phyloP scores from a whole-genome alignment of 2,888 invertebrate genomes.

The Allolobophora icterica region DNA sequence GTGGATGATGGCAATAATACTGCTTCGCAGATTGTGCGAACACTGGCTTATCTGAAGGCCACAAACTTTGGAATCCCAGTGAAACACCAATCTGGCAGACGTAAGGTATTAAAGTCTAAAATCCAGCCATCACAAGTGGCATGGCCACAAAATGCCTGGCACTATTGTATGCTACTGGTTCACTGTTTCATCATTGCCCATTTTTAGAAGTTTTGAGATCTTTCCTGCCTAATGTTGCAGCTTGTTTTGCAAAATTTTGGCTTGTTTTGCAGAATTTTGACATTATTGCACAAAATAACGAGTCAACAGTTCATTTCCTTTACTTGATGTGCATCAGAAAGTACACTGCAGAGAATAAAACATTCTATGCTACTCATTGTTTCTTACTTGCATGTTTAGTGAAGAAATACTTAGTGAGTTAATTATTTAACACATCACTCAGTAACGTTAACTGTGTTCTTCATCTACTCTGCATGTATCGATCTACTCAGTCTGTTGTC shows the following conservation, averaged over 20 bases:
- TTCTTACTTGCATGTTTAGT: not conserved
- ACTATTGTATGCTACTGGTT: not conserved
- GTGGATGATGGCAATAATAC: not conserved
- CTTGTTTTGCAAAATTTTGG: not conserved
- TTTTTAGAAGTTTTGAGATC: not conserved
- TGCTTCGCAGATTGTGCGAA: not conserved
- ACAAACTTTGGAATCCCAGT: slow-evolving; percentile 9
- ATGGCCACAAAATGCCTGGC: not conserved
- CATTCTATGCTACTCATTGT: not conserved
- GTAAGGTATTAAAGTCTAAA: not conserved
- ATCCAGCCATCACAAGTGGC: not conserved
- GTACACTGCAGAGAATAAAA: not conserved
- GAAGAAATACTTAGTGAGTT: not conserved
- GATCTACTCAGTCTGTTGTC: not conserved
- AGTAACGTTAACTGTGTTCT: no score
- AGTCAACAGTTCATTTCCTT: not conserved
- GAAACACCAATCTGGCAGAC: not conserved
- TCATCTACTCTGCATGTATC: not conserved
- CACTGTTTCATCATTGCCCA: slow-evolving; percentile 6
- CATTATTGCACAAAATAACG: not conserved
- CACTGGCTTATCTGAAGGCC: not conserved
- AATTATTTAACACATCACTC: no score
- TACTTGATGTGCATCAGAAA: not conserved
- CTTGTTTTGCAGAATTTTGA: not conserved
- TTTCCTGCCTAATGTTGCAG: not conserved